Evolutionary conservation across 2,888 invertebrate species (phyloP), one percentile per base, ranked within the genome.

Genomic region (Xylota segnis): DNA sequence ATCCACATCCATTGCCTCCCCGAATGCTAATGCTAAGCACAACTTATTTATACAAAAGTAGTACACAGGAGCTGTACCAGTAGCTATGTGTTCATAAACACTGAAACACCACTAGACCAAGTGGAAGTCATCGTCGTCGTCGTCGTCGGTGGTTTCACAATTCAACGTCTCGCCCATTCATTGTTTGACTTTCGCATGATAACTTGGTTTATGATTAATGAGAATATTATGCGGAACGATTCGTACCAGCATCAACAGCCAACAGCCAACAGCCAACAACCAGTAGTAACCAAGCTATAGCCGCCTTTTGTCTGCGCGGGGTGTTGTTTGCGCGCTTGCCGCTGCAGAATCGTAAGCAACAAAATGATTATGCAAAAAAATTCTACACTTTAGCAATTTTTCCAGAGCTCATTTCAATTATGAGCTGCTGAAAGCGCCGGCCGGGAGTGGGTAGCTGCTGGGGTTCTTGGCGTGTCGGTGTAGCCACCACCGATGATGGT

Each of bases 101-200:
- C 34, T 47, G 34, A 34, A 34, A 47, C n/a, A 54, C 54, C 12
- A 45, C 29, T 12, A 27, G 59, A 32, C 66, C 37, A 61, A 66
- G 58, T 65, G 56, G 37, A 66, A 29, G 50, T 37, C 9, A 6
- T 9, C 34, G 34, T 34, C 6, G 34, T 2, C 7, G 34, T 34
- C 5, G 34, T 34, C 23, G 34, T 45, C 32, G 75, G 37, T 63
- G 63, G 56, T 82, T 82, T 61, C 61, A 7, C 16, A 61, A 82
- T 86, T 72, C 86, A 82, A 82, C 77, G 86, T 86, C 86, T 86
- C 86, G 86, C 82, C 86, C 82, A 86, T 86, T 86, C 86, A 82
- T 86, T 86, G 86, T 86, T 86, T 86, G 86, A 86, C 86, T 86
- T 86, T 86, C 82, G 86, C 86, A 82, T 86, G 86, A 86, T 86